Conservation (phyloP, 2,888 invertebrate genomes). For the Acrocyrtus sp. region DNA sequence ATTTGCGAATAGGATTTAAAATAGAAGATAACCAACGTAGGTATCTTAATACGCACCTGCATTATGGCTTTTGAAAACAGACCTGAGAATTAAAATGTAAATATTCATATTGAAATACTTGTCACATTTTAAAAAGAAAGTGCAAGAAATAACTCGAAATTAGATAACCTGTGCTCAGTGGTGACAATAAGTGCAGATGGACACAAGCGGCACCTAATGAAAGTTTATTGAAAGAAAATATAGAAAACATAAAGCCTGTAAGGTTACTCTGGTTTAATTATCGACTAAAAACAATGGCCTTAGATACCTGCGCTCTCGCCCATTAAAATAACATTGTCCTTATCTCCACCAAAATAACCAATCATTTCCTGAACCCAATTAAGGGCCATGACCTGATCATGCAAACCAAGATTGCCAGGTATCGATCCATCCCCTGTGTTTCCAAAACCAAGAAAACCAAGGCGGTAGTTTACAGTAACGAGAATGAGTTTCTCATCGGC, state of each 20-base stretch:
- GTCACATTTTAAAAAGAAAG: background rate
- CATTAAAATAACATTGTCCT: slow-evolving; percentile 19
- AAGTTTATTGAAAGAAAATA: background rate
- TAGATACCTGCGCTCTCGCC: slow-evolving; percentile 30
- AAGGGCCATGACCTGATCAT: slow-evolving; percentile 48
- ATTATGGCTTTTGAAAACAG: slow-evolving; percentile 47
- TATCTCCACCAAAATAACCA: slow-evolving; percentile 41
- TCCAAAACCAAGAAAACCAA: slow-evolving; percentile 32
- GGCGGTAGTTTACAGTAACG: background rate
- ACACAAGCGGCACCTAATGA: slow-evolving; percentile 37
- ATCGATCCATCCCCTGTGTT: slow-evolving; percentile 38
- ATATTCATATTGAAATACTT: background rate
- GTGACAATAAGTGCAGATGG: slow-evolving; percentile 41
- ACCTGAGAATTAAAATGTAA: slow-evolving; percentile 24
- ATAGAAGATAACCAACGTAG: background rate
- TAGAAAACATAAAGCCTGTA: too few relatives aligned
- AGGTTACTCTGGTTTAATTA: too few relatives aligned
- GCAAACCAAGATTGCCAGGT: slow-evolving; percentile 40
- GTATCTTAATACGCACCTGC: slow-evolving; percentile 20
- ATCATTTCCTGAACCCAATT: slow-evolving; percentile 48
- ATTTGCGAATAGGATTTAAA: background rate
- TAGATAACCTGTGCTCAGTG: slow-evolving; percentile 32
- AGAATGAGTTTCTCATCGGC: slow-evolving; percentile 37
- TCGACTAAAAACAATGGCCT: too few relatives aligned
- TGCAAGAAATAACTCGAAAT: too few relatives aligned